These are phyloP conservation scores for Diadromus collaris DNA, from an alignment of 2,888 invertebrate genomes.

Conservation along the genomic window DNA sequence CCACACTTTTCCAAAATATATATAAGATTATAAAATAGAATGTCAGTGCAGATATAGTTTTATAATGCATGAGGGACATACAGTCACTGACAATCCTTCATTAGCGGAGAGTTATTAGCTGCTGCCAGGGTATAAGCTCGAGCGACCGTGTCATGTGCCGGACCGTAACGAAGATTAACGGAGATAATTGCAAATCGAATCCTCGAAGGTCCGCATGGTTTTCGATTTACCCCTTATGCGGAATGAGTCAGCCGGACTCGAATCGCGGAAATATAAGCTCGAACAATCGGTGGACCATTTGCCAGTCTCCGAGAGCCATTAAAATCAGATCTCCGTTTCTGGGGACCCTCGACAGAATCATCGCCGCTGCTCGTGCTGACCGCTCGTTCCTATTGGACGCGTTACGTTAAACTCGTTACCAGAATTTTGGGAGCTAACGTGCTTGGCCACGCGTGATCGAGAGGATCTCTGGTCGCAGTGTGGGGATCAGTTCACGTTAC, in stretches of 20 bases:
- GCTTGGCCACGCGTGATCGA: conserved; percentile 68
- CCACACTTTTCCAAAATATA: no score
- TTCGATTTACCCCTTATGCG: conserved; percentile 57
- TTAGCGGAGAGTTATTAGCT: conserved; percentile 19
- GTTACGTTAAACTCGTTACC: conserved; percentile 75
- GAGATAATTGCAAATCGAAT: conserved; percentile 47
- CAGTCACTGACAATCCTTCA: conserved; percentile 49
- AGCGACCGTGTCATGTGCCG: conserved; percentile 44
- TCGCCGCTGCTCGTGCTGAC: conserved; percentile 49
- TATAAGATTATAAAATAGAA: background rate
- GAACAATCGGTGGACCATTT: conserved; percentile 74
- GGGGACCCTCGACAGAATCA: conserved; percentile 67
- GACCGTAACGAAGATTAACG: conserved; percentile 43
- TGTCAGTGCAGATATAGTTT: background rate
- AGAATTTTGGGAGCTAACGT: conserved; percentile 73
- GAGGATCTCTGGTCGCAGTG: conserved; percentile 39
- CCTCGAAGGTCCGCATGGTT: conserved; percentile 23
- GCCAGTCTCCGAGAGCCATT: conserved; percentile 72
- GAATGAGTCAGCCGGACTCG: conserved; percentile 63
- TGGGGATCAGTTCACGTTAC: conserved; percentile 15
- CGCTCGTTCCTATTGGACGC: conserved; percentile 50
- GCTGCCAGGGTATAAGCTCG: conserved; percentile 6
- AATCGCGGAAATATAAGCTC: conserved; percentile 67
- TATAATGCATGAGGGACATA: background rate
- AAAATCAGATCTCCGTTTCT: conserved; percentile 71